These are phyloP conservation scores for Ochotona princeps DNA, from an alignment of 2,113 vertebrate species.

Conservation along the genomic window DNA sequence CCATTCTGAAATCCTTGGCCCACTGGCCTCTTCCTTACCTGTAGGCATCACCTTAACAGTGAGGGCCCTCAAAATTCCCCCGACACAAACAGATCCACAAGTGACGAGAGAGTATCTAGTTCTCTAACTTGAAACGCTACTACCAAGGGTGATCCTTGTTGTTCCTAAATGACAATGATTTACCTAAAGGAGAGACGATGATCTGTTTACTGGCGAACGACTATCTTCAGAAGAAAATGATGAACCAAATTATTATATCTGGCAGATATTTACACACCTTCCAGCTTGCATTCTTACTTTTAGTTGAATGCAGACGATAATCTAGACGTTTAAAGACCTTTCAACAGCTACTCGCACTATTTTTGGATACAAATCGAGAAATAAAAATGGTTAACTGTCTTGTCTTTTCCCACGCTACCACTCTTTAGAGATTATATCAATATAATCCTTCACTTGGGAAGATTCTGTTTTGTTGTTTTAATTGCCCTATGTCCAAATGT, in stretches of 20 bases:
- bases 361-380: slow-evolving; percentile 4
- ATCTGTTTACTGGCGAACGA: slow-evolving; percentile 18
- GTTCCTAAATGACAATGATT: background rate
- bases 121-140: background rate
- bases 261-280: background rate
- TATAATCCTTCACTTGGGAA: background rate
- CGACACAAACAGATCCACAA: background rate
- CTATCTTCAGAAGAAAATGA: slow-evolving; percentile 8
- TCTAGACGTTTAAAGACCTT: background rate
- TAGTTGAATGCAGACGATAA: background rate
- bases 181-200: background rate
- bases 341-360: background rate
- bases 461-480: background rate
- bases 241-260: background rate
- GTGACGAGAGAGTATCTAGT: background rate
- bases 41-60: background rate
- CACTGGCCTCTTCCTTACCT: background rate
- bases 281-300: background rate
- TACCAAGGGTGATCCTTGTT: background rate
- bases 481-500: background rate
- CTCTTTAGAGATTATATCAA: background rate
- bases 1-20: background rate
- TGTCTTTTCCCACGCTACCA: background rate
- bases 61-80: background rate
- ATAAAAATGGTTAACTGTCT: background rate